Evolutionary conservation across 2,888 invertebrate genomes (phyloP), one percentile per base, ranked within the genome.

Genomic region (Tenthredo distinguenda): DNA sequence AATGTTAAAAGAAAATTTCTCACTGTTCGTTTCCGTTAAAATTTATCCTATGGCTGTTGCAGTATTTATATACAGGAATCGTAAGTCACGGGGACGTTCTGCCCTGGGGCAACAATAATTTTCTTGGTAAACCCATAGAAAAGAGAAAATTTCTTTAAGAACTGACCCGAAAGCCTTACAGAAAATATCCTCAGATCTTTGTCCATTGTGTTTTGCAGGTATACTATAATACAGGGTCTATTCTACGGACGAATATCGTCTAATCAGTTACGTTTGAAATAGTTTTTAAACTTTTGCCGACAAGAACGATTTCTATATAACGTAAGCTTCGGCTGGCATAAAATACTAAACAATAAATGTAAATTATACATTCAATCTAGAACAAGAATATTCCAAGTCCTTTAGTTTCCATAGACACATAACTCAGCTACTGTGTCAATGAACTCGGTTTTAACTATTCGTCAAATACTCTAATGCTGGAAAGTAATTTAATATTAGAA

Each of bases 21-120:
- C 26, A 62, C 55, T 55, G n/a, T 55, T 55, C 6, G 7, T 55
- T n/a, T 55, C n/a, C n/a, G n/a, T 55, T n/a, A 0, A 55, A 55
- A 55, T 55, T 7, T 55, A 55, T 55, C 55, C 55, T 18, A 55
- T 55, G n/a, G 18, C 6, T 26, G 26, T 21, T 26, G 26, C 62
- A 62, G 62, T 62, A 62, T 62, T 26, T 26, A 62, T 62, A 62
- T 62, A 62, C 26, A 26, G 2, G 12, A 26, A 21, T 26, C 26
- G 26, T 62, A 62, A 62, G 62, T 62, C 62, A 62, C 62, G 21
- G 26, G 10, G 3, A 31, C 62, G 21, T 21, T 31, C 2, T 34
- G 71, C 15, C 37, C 71, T 31, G 18, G 71, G 71, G 71, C 3
- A 71, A 26, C 34, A 71, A 71, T 71, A 71, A 71, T 71, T 71